Conservation (phyloP, 2,797 vertebrate genomes). For the Lepilemur ruficaudatus region DNA sequence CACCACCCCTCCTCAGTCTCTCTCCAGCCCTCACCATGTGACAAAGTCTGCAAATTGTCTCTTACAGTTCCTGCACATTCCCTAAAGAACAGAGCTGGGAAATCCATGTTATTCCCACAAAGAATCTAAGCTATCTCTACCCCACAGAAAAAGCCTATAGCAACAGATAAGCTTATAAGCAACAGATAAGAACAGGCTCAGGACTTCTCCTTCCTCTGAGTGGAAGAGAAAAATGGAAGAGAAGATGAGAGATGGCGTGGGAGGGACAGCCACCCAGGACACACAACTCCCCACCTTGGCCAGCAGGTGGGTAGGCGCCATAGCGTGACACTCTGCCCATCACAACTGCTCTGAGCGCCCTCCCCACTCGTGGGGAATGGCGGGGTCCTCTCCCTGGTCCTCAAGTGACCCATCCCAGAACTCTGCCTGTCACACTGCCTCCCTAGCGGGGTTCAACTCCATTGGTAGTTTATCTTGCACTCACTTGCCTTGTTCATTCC, state of each 20-base stretch:
- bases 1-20: background rate
- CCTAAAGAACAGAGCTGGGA: background rate
- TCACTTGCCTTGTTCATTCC: background rate
- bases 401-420: background rate
- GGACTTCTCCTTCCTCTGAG: background rate
- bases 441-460: background rate
- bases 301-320: rapidly evolving
- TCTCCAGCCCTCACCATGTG: background rate
- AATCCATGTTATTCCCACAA: background rate
- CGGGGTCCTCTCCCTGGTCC: background rate
- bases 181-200: background rate
- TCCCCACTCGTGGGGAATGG: rapidly evolving
- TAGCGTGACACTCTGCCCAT: rapidly evolving
- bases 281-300: no score
- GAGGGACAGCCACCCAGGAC: no score
- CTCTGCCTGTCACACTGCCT: background rate
- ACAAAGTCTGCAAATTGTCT: background rate
- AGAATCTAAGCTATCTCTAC: background rate
- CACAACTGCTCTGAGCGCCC: background rate
- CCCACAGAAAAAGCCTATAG: background rate
- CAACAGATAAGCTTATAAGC: background rate
- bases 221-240: background rate
- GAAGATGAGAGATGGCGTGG: background rate
- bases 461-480: background rate
- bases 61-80: background rate